Conservation (phyloP, 2,113 vertebrate species). For the Anhinga anhinga region DNA sequence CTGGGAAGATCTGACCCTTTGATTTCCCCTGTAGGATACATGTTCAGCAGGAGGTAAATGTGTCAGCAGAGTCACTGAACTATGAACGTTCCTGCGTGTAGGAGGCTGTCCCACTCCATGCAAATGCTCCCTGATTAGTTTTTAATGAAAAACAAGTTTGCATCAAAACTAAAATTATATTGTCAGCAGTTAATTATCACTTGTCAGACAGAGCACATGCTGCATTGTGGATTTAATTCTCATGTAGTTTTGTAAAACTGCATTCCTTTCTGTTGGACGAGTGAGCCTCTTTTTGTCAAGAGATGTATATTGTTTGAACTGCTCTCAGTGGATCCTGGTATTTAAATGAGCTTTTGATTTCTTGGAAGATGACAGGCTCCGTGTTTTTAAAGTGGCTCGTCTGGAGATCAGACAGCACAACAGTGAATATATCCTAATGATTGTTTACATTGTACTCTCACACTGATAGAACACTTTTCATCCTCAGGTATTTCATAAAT, state of each 20-base stretch:
- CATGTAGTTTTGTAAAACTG: neutral
- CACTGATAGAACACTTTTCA: neutral
- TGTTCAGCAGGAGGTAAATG: neutral
- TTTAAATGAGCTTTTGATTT: slow-evolving; percentile 20
- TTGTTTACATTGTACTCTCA: neutral
- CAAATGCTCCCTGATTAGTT: slow-evolving; percentile 45
- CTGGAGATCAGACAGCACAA: neutral
- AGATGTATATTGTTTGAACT: slow-evolving; percentile 4
- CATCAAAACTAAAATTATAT: slow-evolving; percentile 67
- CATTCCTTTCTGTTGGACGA: neutral
- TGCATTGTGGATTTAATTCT: slow-evolving; percentile 58
- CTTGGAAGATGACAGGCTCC: neutral
- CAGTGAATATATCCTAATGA: neutral
- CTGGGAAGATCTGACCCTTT: neutral
- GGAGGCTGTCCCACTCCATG: neutral
- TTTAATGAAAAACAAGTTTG: slow-evolving; percentile 65
- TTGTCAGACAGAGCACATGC: slow-evolving; percentile 60
- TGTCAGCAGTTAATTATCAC: slow-evolving; percentile 78
- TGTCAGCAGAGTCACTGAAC: neutral
- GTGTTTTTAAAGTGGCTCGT: neutral
- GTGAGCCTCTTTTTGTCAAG: neutral
- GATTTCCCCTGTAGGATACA: neutral
- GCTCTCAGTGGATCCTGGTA: neutral
- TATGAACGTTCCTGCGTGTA: neutral
- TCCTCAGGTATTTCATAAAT: neutral